Conservation (phyloP, 2,797 vertebrate species). For the Orestias chungarensis region DNA sequence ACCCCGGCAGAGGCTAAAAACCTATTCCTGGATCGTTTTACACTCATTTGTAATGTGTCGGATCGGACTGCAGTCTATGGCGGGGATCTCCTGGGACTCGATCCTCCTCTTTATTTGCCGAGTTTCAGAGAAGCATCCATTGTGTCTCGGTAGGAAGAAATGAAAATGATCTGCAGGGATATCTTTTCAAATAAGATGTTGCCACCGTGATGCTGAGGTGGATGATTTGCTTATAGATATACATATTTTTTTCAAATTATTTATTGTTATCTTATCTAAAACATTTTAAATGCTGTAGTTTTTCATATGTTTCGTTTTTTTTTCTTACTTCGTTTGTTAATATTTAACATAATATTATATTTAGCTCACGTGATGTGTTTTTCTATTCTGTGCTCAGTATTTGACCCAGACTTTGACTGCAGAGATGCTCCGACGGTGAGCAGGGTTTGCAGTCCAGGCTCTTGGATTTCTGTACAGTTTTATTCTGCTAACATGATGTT, state of each 20-base stretch:
- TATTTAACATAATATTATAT: not conserved
- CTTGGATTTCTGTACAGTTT: not conserved
- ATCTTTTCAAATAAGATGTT: not conserved
- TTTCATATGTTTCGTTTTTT: no score
- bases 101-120: not conserved
- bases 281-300: no score
- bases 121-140: not conserved
- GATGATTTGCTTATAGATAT: not conserved
- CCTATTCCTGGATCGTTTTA: not conserved
- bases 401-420: no score
- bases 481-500: not conserved
- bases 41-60: slow-evolving; percentile 3
- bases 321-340: not conserved
- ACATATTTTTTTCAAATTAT: not conserved
- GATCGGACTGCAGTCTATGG: not conserved
- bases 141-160: not conserved
- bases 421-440: not conserved
- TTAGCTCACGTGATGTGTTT: not conserved
- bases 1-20: not conserved
- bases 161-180: not conserved
- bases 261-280: not conserved
- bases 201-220: not conserved
- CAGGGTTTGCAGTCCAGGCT: not conserved
- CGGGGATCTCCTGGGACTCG: not conserved
- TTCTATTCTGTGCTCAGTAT: not conserved